These are phyloP conservation scores for Cyrtorhinus lividipennis DNA, from an alignment of 1,140 invertebrate genomes.

Conservation along the genomic window DNA sequence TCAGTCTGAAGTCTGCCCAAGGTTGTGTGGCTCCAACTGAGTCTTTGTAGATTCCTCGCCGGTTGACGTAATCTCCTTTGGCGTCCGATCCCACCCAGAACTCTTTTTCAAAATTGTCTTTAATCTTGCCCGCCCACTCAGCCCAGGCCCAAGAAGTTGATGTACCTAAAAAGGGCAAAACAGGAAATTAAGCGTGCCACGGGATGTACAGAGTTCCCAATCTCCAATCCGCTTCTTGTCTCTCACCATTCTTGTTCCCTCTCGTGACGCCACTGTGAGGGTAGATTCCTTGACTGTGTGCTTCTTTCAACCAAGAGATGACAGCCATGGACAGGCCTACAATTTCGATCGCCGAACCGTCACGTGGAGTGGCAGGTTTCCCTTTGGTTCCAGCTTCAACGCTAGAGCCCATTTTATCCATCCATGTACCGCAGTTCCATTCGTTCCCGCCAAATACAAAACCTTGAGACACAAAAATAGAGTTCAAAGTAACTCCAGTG, in stretches of 20 bases:
- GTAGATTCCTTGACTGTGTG: constrained; percentile 52
- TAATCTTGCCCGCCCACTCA: constrained; percentile 76
- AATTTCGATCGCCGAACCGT: constrained; percentile 91
- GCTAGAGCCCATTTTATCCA: constrained; percentile 99
- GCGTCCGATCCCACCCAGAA: constrained; percentile 67
- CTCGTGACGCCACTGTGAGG: constrained; percentile 62
- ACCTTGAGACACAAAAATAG: no score
- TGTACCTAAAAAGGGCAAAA: no score
- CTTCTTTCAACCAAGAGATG: constrained; percentile 54
- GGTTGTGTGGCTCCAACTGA: constrained; percentile 58
- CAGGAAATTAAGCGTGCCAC: no score
- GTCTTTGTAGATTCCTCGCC: constrained; percentile 88
- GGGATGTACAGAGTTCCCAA: no score
- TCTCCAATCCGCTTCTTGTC: no score
- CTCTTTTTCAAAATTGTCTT: constrained; percentile 68
- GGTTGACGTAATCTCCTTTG: constrained; percentile 67
- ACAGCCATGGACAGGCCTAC: constrained; percentile 68
- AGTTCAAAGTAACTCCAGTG: no score
- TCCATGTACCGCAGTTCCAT: constrained; percentile 97
- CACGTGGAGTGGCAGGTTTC: constrained; percentile 83
- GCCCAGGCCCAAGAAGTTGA: constrained; percentile 68
- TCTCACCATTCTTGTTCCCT: constrained; percentile 51
- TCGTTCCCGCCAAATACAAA: constrained; percentile 93
- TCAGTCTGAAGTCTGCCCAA: constrained; percentile 89
- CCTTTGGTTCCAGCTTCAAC: constrained; percentile 81